These are phyloP conservation scores for Agonopterix subpropinquella DNA, from an alignment of 2,888 invertebrate species.

Conservation along the genomic window DNA sequence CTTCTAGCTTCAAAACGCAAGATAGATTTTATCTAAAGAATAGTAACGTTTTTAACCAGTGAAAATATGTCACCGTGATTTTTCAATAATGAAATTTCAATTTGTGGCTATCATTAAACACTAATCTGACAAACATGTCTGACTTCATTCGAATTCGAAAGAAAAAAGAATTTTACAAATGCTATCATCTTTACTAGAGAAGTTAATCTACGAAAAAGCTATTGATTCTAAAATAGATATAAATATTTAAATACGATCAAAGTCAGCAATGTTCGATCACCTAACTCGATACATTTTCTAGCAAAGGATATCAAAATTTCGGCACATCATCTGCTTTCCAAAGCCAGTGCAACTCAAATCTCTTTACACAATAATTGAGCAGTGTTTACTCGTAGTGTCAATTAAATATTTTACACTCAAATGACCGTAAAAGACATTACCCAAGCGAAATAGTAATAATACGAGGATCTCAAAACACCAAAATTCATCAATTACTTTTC, in stretches of 20 bases:
- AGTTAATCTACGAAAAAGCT: neutral
- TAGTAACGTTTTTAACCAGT: neutral
- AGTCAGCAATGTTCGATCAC: slow-evolving; percentile 4
- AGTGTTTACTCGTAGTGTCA: neutral
- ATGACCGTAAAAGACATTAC: neutral
- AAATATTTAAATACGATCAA: neutral
- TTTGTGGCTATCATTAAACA: slow-evolving; percentile 1
- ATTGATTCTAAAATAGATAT: neutral
- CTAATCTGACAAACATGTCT: slow-evolving; percentile 4
- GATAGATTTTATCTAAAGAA: slow-evolving; percentile 1
- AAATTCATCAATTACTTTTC: too few species aligned
- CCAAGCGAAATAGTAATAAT: neutral
- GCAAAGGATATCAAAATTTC: slow-evolving; percentile 15
- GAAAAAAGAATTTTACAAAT: neutral
- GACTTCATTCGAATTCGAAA: slow-evolving; percentile 2
- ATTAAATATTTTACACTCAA: neutral
- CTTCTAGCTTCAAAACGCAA: neutral
- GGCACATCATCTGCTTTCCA: slow-evolving; percentile 12
- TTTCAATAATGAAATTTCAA: slow-evolving; percentile 1
- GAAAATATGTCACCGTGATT: neutral
- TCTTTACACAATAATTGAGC: slow-evolving; percentile 1
- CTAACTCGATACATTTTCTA: slow-evolving; percentile 8
- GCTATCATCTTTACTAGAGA: neutral
- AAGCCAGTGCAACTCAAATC: slow-evolving; percentile 3
- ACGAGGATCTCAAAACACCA: too few species aligned